phyloP scores from a whole-genome alignment of 1,140 invertebrate genomes.

The Dendrolimus punctatus region DNA sequence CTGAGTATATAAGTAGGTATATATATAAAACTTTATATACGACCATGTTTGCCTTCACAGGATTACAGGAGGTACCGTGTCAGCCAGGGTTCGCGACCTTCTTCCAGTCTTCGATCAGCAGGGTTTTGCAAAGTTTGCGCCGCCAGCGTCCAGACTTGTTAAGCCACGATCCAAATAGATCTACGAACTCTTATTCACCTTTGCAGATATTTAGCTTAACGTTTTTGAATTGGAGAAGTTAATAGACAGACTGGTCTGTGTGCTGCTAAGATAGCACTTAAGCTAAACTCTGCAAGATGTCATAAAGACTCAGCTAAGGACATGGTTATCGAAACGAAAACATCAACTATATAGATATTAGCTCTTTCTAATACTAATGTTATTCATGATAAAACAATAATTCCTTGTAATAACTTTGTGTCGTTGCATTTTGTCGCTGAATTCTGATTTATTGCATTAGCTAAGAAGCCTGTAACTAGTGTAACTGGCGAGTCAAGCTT shows the following conservation, averaged over 20 bases:
- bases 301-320: slow-evolving; percentile 2
- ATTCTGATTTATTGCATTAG: no score
- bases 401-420: no score
- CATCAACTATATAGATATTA: no score
- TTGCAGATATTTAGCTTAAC: neutral
- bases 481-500: no score
- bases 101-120: slow-evolving; percentile 87
- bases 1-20: no score
- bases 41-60: slow-evolving; percentile 36
- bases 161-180: slow-evolving; percentile 75
- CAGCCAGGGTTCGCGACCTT: slow-evolving; percentile 81
- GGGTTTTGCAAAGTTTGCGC: slow-evolving; percentile 84
- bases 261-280: slow-evolving; percentile 2
- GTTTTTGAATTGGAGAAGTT: no score
- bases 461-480: no score
- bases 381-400: no score
- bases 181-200: neutral
- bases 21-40: neutral
- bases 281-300: neutral
- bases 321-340: slow-evolving; percentile 11
- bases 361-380: no score
- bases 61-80: slow-evolving; percentile 73
- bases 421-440: no score
- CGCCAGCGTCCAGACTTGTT: slow-evolving; percentile 82
- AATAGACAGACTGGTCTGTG: neutral